Base-by-base conservation (phyloP, 2,888 invertebrate species). In the Elmis aenea region DNA sequence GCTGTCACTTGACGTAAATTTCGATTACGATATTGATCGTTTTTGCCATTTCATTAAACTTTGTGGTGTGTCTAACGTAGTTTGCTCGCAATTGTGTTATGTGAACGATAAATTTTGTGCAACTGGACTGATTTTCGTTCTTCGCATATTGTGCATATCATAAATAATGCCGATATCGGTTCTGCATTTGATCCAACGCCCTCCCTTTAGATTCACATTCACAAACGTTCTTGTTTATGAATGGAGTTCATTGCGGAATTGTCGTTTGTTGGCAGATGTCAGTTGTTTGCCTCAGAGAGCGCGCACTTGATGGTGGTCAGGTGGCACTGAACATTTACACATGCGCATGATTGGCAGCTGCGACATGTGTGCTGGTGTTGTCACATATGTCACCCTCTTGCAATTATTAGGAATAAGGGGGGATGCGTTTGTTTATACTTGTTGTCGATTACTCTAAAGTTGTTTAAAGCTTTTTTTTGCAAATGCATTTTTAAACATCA, bases 331-430 rank as follows among this genome's bases (percentile, higher is more conserved):
- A 40, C 12, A 11, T 10, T n/a, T n/a, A n/a, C n/a, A n/a, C 33
- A 43, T 43, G 32, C 43, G 39, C 30, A 36, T 35, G 30, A 43
- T 16, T 44, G 44, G 40, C 44, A 44, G 44, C 39, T 44, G 44
- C 36, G 36, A 44, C 44, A 40, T 40, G 36, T 34, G 36, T 34
- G 37, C 23, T 33, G 11, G 33, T 40, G 28, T 40, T 31, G 24
- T 42, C 34, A 23, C 37, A 40, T 36, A 40, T 36, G 40, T 36
- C 5, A 18, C 24, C 5, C 5, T 9, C 24, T 23, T 18, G 5
- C n/a, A n/a, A n/a, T 38, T 35, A 42, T 33, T 39, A 36, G 24
- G 28, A 25, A 46, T 46, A 40, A 46, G 37, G 42, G 43, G 40
- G 31, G 34, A 18, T 37, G 11, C 39, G 40, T 40, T 42, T 35